Base-by-base conservation (phyloP, 2,113 vertebrate genomes). In the Columba livia region DNA sequence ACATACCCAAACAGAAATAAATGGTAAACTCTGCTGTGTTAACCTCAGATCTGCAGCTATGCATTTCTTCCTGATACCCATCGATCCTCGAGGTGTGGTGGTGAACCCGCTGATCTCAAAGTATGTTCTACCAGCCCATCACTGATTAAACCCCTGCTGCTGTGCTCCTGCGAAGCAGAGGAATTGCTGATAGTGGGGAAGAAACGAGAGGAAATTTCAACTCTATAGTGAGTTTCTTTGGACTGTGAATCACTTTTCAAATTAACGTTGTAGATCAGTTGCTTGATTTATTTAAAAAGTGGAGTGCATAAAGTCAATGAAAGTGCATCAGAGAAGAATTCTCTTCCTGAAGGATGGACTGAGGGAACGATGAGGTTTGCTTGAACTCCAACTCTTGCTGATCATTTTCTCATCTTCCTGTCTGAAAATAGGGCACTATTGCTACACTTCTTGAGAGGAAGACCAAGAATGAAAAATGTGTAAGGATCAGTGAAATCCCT, bases 271-370 rank as follows among this genome's bases (percentile, higher is more conserved):
- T 7, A 69, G 42, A 40, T 40, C 13, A 40, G 40, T 40, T 40
- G 12, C 17, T 92, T 65, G 38, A 58, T 87, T 89, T 94, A 72
- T 91, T 87, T 81, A 26, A 84, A 85, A 78, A 75, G 5, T 31
- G 14, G 19, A 47, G 31, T 69, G 48, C 16, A 47, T 65, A 72
- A 87, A 89, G 28, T 20, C 25, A 67, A 1, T 3, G 26, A 60
- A 90, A 81, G 79, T 34, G 26, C 26, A 48, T n/a, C 61, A 81
- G 48, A 58, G 56, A 79, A 87, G 2, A 84, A 84, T 60, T 36
- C 29, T 86, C 2, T 32, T 93, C 24, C 42, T 67, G 61, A 20
- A 79, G 24, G 42, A 72, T 20, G 48, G 42, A 48, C 32, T 42
- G 38, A 16, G 15, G 42, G 67, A 93, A 62, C 0, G 0, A 81